phyloP scores from a whole-genome alignment of 2,113 vertebrate species.

The Cynocephalus volans region DNA sequence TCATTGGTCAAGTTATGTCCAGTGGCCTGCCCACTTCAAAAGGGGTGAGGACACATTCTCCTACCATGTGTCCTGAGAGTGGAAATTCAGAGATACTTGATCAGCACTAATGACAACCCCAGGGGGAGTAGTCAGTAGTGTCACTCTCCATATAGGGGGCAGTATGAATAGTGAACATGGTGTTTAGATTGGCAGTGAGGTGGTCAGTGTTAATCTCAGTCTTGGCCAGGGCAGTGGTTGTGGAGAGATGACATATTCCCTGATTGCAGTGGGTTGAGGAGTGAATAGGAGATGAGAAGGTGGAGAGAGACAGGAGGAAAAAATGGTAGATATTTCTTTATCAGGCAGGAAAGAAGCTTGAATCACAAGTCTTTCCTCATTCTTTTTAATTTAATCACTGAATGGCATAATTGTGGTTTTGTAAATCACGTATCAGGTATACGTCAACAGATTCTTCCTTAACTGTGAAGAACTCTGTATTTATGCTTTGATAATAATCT shows the following conservation, averaged over 20 bases:
- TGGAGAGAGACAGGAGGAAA: not conserved
- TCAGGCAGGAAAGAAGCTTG: not conserved
- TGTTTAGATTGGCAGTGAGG: not conserved
- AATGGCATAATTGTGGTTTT: not conserved
- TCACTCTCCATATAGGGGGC: not conserved
- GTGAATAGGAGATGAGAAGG: not conserved
- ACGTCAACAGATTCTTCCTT: not conserved
- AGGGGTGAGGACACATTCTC: not conserved
- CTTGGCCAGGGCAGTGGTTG: not conserved
- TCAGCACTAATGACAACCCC: not conserved
- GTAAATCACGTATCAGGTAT: not conserved
- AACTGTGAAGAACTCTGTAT: not conserved
- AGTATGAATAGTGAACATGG: fast-evolving
- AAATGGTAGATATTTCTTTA: not conserved
- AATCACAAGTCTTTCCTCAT: not conserved
- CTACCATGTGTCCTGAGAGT: not conserved
- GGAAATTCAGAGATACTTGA: not conserved
- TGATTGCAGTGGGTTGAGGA: not conserved
- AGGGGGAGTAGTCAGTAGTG: not conserved
- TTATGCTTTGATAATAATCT: not conserved
- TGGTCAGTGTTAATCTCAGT: not conserved
- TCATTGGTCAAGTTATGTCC: not conserved
- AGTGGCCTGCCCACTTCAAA: not conserved
- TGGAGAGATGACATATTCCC: not conserved
- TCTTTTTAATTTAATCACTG: constrained; percentile 29